Conservation (phyloP, 2,113 vertebrate genomes). For the Tachysurus vachellii region DNA sequence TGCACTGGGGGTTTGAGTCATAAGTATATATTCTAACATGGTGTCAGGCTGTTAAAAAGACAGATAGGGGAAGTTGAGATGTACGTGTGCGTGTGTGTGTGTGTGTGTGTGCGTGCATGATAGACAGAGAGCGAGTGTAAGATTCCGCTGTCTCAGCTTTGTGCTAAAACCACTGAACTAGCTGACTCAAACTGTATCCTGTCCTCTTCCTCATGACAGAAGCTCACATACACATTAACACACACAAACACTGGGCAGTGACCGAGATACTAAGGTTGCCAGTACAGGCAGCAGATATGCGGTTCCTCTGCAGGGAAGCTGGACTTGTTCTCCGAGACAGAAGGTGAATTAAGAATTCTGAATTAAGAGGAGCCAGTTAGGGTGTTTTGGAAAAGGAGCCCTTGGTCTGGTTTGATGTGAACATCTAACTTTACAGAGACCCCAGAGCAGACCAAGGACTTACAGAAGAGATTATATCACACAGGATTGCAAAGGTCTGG, state of each 20-base stretch:
- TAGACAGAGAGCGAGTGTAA: not conserved
- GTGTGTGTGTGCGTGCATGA: conserved; percentile 24
- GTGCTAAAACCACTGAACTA: conserved; percentile 60
- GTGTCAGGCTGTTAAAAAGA: conserved; percentile 66
- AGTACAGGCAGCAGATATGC: not conserved
- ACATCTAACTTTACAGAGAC: not conserved
- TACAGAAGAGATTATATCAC: not conserved
- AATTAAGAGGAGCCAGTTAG: not conserved
- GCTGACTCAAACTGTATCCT: conserved; percentile 55
- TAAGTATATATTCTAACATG: conserved; percentile 51
- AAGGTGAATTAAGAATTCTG: not conserved
- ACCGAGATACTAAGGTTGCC: not conserved
- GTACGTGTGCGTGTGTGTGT: conserved; percentile 47
- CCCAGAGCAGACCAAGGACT: not conserved
- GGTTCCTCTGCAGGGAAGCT: not conserved
- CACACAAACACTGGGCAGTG: conserved; percentile 19
- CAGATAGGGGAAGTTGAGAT: conserved; percentile 59
- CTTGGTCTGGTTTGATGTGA: not conserved
- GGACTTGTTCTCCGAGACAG: not conserved
- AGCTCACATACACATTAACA: conserved; percentile 41
- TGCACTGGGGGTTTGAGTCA: conserved; percentile 37
- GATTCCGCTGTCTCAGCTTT: conserved; percentile 54
- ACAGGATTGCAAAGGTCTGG: not conserved
- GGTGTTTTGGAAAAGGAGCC: not conserved
- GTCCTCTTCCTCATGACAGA: conserved; percentile 37